Conservation (phyloP, 2,888 invertebrate species). For the Leptura quadrifasciata region DNA sequence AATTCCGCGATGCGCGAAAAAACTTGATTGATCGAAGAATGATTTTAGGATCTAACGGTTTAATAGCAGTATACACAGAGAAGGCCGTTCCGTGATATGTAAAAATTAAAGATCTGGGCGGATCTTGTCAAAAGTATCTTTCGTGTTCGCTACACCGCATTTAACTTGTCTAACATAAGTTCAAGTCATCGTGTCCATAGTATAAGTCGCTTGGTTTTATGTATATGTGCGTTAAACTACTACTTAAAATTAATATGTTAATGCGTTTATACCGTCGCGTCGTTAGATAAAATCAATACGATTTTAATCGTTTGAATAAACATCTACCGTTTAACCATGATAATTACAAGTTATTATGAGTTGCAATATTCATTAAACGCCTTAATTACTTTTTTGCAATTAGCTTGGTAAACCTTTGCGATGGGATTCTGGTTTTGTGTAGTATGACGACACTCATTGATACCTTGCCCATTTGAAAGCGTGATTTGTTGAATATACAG, state of each 20-base stretch:
- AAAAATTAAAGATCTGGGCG: constrained; percentile 62
- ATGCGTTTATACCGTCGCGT: constrained; percentile 55
- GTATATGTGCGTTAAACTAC: constrained; percentile 54
- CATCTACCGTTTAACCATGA: constrained; percentile 43
- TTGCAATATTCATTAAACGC: constrained; percentile 50
- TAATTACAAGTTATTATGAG: constrained; percentile 52
- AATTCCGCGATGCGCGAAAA: constrained; percentile 54
- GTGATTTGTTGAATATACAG: too few relatives aligned
- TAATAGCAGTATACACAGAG: constrained; percentile 58
- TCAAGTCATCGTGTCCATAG: constrained; percentile 58
- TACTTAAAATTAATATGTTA: constrained; percentile 59
- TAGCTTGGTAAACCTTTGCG: constrained; percentile 3
- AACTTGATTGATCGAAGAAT: constrained; percentile 59
- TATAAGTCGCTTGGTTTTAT: constrained; percentile 24
- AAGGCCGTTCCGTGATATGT: constrained; percentile 56
- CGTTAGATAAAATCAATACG: constrained; percentile 63
- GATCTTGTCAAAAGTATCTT: constrained; percentile 62
- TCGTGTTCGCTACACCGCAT: constrained; percentile 64
- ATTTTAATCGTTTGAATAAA: constrained; percentile 61
- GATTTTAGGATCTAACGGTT: constrained; percentile 61
- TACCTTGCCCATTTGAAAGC: neutral
- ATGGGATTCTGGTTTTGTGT: neutral
- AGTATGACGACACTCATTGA: neutral
- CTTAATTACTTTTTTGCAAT: constrained; percentile 46
- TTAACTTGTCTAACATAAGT: constrained; percentile 63